Conservation (phyloP, 2,888 invertebrate species). For the Leptarthrus brevirostris region DNA sequence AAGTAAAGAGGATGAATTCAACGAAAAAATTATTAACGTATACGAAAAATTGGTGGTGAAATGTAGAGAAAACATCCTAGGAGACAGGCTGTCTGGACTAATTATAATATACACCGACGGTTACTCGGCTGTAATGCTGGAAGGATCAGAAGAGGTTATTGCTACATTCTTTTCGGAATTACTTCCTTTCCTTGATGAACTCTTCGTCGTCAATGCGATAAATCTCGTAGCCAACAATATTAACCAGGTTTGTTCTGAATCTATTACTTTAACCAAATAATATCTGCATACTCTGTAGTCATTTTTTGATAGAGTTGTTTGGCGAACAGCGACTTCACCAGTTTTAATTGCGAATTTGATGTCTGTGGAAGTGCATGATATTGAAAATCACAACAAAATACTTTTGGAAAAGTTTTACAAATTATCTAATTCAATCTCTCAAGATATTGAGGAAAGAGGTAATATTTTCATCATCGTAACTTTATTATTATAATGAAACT, state of each 20-base stretch:
- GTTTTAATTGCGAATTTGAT: neutral
- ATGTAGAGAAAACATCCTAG: slow-evolving; percentile 10
- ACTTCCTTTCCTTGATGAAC: neutral
- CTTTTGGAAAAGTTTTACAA: neutral
- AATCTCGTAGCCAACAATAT: slow-evolving; percentile 1
- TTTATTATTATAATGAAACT: no score
- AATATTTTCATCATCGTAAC: no score
- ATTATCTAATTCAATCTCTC: neutral
- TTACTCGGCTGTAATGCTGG: slow-evolving; percentile 1
- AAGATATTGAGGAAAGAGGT: slow-evolving; percentile 13
- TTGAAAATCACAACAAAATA: neutral
- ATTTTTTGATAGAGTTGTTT: slow-evolving; percentile 20
- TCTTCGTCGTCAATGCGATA: neutral
- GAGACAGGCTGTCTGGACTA: slow-evolving; percentile 3
- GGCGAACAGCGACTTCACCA: neutral
- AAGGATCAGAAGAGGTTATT: slow-evolving; percentile 17
- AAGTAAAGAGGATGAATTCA: neutral
- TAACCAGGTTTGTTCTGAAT: neutral
- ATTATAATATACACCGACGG: slow-evolving; percentile 6
- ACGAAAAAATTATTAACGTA: neutral
- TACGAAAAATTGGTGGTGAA: neutral
- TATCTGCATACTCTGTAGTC: neutral
- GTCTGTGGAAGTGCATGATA: neutral
- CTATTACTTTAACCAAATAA: neutral
- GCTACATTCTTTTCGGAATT: neutral